These are phyloP conservation scores for Bilobella aurantiaca DNA, from an alignment of 1,140 invertebrate species.

Conservation along the genomic window DNA sequence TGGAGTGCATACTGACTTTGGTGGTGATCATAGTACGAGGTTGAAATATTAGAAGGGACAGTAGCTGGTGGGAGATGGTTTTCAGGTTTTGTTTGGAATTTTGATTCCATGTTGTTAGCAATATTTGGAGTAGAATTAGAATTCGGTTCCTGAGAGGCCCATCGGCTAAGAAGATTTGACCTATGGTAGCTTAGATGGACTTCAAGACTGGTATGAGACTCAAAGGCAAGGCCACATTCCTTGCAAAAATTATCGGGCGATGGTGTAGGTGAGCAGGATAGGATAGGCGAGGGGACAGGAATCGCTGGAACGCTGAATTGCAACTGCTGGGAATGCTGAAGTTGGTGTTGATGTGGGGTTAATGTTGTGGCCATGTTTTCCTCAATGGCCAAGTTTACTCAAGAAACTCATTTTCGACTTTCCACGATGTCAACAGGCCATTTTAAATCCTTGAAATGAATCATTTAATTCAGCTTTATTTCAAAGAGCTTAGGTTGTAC, in stretches of 20 bases:
- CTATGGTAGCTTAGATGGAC: conserved; percentile 69
- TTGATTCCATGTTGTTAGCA: conserved; percentile 16
- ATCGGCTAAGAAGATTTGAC: conserved; percentile 60
- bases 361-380: not conserved
- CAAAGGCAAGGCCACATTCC: conserved; percentile 60
- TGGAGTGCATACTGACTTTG: too few species aligned
- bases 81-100: not conserved
- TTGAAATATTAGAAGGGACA: conserved; percentile 27
- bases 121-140: too few species aligned
- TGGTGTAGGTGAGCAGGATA: not conserved
- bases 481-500: too few species aligned
- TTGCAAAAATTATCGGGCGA: conserved; percentile 45
- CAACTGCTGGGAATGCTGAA: not conserved
- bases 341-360: not conserved
- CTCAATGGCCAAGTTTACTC: not conserved
- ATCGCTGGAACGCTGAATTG: not conserved
- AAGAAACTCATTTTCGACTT: not conserved
- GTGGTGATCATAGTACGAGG: conserved; percentile 1
- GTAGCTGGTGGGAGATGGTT: conserved; percentile 33
- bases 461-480: too few species aligned
- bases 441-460: too few species aligned
- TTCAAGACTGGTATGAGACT: conserved; percentile 60
- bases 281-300: not conserved
- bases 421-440: too few species aligned
- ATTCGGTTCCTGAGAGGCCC: conserved; percentile 51